Evolutionary conservation across 2,113 vertebrate species (phyloP), one percentile per base, ranked within the genome.

Genomic region (Paramisgurnus dabryanus): DNA sequence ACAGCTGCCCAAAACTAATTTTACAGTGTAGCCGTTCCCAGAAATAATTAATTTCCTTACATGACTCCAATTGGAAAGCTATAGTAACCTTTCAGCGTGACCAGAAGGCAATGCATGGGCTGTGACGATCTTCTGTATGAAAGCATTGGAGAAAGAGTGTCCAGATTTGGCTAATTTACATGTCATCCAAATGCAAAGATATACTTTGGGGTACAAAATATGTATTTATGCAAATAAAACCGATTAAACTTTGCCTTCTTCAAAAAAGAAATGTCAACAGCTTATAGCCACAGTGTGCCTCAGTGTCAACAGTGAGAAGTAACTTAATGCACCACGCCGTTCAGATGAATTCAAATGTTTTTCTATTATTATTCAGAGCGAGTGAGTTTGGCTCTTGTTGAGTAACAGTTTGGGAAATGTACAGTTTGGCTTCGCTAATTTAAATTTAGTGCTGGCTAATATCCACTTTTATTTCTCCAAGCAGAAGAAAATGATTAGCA

Each of bases 211-310:
- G 78, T 50, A 18, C 71, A 68, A 58, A 34, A 84, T 80, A 85
- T 79, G 45, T 67, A 41, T 87, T 87, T 82, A 85, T 87, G 81
- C 65, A 72, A 85, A 88, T 86, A 84, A 67, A 53, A 79, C 72
- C 49, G 78, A 84, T 87, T 87, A 87, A 85, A 85, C 71, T 76
- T 67, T 57, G 80, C 81, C 85, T 82, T 76, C 86, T 87, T 71
- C 57, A 22, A 82, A 80, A 53, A 76, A 39, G 75, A 79, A 87
- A 71, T 18, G 60, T 80, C 81, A 84, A 78, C 71, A 78, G 34
- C 85, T 82, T 84, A 50, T 88, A 87, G 12, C 49, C 68, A 77
- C 39, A 67, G 73, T 67, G 78, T 80, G 82, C 81, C 39, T 79
- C 76, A 80, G 81, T 65, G 78, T 78, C 67, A 80, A 80, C 70